Conservation (phyloP, 2,113 vertebrate species). For the Aviceda subcristata region DNA sequence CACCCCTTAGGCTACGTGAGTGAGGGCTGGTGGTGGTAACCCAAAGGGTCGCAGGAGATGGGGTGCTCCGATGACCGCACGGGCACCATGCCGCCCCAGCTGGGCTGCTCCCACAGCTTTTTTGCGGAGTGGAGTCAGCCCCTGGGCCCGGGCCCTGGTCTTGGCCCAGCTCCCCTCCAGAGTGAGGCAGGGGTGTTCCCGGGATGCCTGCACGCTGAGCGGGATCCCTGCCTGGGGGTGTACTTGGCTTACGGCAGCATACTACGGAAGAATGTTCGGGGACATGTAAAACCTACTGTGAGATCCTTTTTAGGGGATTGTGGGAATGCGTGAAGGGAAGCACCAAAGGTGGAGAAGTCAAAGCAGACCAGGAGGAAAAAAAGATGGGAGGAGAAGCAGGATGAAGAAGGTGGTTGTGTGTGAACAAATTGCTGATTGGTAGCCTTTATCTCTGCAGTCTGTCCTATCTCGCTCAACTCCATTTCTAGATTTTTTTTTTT, state of each 20-base stretch:
- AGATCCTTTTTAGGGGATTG: no score
- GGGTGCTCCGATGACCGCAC: accelerated
- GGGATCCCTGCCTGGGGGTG: no score
- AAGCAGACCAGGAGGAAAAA: background rate
- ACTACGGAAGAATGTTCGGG: accelerated
- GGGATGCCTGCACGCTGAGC: background rate
- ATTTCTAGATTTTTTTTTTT: background rate
- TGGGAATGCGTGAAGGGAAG: background rate
- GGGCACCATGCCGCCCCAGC: accelerated
- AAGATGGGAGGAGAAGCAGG: accelerated
- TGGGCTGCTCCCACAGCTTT: background rate
- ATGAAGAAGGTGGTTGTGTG: accelerated
- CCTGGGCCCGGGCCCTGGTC: no score
- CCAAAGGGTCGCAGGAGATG: no score
- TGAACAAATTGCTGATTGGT: background rate
- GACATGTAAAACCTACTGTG: background rate
- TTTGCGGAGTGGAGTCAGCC: accelerated
- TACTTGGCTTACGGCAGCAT: accelerated
- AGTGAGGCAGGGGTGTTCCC: accelerated
- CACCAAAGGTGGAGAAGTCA: no score
- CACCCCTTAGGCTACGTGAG: no score
- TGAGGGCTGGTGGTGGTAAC: background rate
- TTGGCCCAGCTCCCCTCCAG: no score
- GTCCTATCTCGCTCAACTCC: background rate
- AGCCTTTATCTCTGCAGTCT: background rate